Base-by-base conservation (phyloP, 2,113 vertebrate genomes). In the human region DNA sequence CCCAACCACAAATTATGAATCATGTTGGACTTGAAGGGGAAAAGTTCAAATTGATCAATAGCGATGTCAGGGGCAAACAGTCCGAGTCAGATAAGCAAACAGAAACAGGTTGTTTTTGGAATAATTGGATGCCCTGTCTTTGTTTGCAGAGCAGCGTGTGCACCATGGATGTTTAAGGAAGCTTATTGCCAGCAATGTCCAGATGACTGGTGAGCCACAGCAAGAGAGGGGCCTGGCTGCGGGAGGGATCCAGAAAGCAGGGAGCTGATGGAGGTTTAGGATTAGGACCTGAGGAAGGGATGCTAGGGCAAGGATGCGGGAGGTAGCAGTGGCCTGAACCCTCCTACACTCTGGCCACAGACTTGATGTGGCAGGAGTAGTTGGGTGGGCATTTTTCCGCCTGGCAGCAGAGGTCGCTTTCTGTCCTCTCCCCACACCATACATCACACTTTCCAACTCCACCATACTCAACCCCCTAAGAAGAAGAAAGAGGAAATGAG, bases 11-110 rank as follows among this genome's bases (percentile, higher is more conserved):
- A 16, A 23, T 59, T 79, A 32, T 4, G 20, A 40, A n/a, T 88
- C 64, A 5, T 0, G 0, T 27, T 40, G n/a, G n/a, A 59, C 66
- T 14, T 27, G 43, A 66, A 94, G 85, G 52, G 14, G 52, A 35
- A 72, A 90, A 79, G 72, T 75, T 86, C 72, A 82, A 59, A 79
- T 79, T 72, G 45, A 61, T 81, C 96, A 68, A 8, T 50, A 23
- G 52, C 0, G 3, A 8, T 55, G 83, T 75, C 35, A 2, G 1
- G 52, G 68, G 18, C 43, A 38, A 48, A 52, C 18, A 59, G n/a
- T 1, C 7, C 2, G 27, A 18, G 61, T 17, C 32, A 5, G 48
- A 68, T 61, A 38, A 38, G 32, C 66, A 91, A 90, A 95, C 55
- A 86, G 91, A 66, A 85, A 8, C 35, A 6, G 68, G 50, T 5